Evolutionary conservation across 2,113 vertebrate species (phyloP), one percentile per base, ranked within the genome.

Genomic region (Trachemys scripta): DNA sequence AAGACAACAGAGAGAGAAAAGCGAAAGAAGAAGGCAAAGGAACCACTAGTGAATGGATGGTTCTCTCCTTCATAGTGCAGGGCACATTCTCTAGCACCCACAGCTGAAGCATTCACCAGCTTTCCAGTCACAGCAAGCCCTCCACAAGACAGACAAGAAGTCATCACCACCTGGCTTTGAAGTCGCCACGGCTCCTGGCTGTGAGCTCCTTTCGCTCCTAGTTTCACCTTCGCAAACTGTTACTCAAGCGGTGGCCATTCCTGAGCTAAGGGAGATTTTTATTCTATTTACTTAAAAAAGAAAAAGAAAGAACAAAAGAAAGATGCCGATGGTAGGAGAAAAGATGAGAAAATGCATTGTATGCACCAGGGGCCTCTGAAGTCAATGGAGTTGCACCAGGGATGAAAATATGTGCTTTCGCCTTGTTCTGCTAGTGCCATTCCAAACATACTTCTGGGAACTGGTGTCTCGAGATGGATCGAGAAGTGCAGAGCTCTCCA

Each of bases 221-320:
- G 50, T 62, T 47, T 95, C 20, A 50, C 25, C 42, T 90, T 59
- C 83, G 82, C 56, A 45, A 76, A 90, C 53, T 72, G 72, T 16
- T 51, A 50, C 1, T 1, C 54, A 69, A 88, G 84, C 88, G 85
- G 89, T 1, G 29, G 16, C 84, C 84, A 47, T 27, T 87, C 38
- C 85, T 92, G 38, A 69, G 22, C 29, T 82, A 87, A 90, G 3
- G 5, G 45, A 45, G n/a, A 75, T 10, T n/a, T 93, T 89, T 59
- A 91, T 31, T 90, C 51, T 42, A 56, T 84, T 89, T 91, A 90
- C 65, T 84, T n/a, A 81, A 35, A n/a, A n/a, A 19, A n/a, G 35
- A 69, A 16, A 42, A 42, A 82, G 80, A 49, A 82, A n/a, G 35
- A n/a, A 93, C 93, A 42, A 84, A 54, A 85, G 47, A 95, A 88